A percentile compares a stretch with the other conserved stretches of the same genome.
Conservation (phyloP, 2,888 invertebrate species). For the Galerucella nymphaeae region DNA sequence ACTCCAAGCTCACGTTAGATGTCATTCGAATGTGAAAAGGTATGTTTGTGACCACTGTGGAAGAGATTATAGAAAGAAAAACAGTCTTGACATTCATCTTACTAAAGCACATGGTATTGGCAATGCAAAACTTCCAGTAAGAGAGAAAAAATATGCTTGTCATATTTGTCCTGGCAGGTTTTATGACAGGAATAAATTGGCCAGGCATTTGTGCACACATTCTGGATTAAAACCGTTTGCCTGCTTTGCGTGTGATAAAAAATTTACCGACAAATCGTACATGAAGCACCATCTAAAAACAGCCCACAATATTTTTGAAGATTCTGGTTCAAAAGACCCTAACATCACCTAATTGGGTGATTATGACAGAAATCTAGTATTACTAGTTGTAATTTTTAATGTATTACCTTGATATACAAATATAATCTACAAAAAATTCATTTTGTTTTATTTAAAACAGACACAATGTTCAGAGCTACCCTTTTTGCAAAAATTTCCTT, state of each 20-base stretch:
- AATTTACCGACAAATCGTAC: conserved; percentile 56
- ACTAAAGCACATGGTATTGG: conserved; percentile 64
- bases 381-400: neutral
- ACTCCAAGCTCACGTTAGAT: conserved; percentile 50
- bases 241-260: conserved; percentile 53
- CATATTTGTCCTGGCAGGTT: conserved; percentile 61
- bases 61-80: conserved; percentile 66
- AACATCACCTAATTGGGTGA: neutral
- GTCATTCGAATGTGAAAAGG: conserved; percentile 52
- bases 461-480: no score
- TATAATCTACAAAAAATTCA: neutral
- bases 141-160: conserved; percentile 60
- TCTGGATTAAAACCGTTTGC: conserved; percentile 54
- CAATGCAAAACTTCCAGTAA: conserved; percentile 56
- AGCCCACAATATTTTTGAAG: conserved; percentile 31
- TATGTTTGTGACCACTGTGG: conserved; percentile 66
- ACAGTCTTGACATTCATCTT: conserved; percentile 64
- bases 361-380: neutral
- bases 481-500: no score
- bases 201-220: conserved; percentile 55
- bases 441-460: no score
- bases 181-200: conserved; percentile 53
- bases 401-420: neutral
- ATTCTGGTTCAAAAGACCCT: conserved; percentile 8
- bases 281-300: conserved; percentile 52